Conservation (phyloP, 2,113 vertebrate species). For the Calidris pugnax region DNA sequence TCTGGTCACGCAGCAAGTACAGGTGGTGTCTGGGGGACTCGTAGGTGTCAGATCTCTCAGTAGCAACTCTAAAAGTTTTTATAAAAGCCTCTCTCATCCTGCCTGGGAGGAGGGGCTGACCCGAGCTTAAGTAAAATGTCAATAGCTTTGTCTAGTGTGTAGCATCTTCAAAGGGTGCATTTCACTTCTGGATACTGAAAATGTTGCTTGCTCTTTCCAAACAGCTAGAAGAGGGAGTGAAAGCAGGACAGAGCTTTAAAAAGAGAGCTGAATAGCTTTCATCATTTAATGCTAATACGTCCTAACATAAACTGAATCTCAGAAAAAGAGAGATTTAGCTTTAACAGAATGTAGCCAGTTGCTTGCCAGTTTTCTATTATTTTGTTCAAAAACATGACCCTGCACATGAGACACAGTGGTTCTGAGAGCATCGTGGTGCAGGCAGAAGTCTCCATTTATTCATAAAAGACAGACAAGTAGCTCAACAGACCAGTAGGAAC, state of each 20-base stretch:
- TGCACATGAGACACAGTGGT: not conserved
- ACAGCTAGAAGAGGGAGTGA: not conserved
- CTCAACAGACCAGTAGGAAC: not conserved
- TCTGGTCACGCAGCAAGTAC: fast-evolving
- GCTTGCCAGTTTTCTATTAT: not conserved
- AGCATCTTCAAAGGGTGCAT: not conserved
- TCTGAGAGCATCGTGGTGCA: not conserved
- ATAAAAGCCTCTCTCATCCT: not conserved
- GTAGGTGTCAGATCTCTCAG: not conserved
- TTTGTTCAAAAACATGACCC: not conserved
- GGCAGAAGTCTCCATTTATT: not conserved
- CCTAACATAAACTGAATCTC: not conserved
- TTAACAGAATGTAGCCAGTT: not conserved
- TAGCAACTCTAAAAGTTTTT: not conserved
- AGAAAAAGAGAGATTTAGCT: not conserved
- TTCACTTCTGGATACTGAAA: not conserved
- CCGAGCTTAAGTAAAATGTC: not conserved
- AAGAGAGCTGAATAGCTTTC: not conserved
- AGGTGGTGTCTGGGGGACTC: fast-evolving
- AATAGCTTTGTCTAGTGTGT: not conserved
- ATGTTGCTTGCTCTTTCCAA: not conserved
- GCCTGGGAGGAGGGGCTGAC: not conserved
- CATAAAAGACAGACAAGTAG: not conserved
- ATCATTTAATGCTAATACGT: not conserved
- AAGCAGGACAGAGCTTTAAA: not conserved